Conservation (phyloP, 2,797 vertebrate species). For the Schizopygopsis pylzovi region DNA sequence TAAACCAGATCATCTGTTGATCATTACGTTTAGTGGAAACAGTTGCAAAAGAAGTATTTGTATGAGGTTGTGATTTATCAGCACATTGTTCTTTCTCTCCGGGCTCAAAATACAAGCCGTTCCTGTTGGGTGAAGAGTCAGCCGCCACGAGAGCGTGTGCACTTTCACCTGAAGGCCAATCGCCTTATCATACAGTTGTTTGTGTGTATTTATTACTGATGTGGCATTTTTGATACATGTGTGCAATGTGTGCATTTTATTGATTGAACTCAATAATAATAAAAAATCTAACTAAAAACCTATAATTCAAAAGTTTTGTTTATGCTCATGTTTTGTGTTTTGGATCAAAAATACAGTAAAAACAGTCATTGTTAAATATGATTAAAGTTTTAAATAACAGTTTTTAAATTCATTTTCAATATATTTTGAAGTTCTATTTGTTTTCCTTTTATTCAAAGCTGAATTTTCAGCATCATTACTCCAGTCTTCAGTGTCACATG, state of each 20-base stretch:
- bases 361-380: not conserved
- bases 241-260: too few species aligned
- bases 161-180: slow-evolving; percentile 23
- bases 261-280: not conserved
- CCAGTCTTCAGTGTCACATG: not conserved
- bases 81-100: slow-evolving; percentile 28
- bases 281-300: not conserved
- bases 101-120: slow-evolving; percentile 25
- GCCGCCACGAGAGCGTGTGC: not conserved
- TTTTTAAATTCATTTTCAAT: not conserved
- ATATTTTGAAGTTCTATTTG: not conserved
- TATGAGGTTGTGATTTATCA: slow-evolving; percentile 10
- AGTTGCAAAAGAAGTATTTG: not conserved
- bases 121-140: slow-evolving; percentile 22
- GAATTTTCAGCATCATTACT: not conserved
- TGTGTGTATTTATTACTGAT: not conserved
- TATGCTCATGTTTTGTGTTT: too few species aligned
- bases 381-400: not conserved
- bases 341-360: not conserved
- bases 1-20: not conserved
- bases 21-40: not conserved
- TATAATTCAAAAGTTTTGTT: too few species aligned
- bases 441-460: not conserved
- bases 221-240: not conserved
- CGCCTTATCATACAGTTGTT: not conserved